Evolutionary conservation across 2,797 vertebrate species (phyloP).

Genomic region (Sparus aurata): DNA sequence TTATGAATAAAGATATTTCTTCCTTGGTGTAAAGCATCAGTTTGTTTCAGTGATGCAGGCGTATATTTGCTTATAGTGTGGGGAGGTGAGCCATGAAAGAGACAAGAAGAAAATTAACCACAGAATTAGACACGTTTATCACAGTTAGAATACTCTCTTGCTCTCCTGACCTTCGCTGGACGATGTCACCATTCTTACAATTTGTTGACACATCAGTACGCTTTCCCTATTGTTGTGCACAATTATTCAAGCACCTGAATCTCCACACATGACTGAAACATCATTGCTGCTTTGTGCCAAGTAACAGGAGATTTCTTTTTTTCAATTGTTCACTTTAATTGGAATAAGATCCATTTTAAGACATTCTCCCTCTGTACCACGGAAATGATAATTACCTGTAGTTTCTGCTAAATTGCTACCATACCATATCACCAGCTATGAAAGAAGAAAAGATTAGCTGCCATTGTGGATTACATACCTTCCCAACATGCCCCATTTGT

Average conservation of each 20-base stretch:
- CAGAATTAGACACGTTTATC: no score
- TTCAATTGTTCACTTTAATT: constrained; percentile 4
- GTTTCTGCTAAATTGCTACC: constrained; percentile 4
- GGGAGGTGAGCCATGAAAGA: no score
- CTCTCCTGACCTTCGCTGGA: not conserved
- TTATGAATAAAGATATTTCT: no score
- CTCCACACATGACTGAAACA: not conserved
- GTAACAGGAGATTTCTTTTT: not conserved
- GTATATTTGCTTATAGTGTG: no score
- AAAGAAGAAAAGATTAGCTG: constrained; percentile 7
- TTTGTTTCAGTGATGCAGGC: no score
- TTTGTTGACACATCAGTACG: not conserved
- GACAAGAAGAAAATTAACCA: no score
- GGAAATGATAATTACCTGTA: not conserved
- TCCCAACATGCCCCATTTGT: not conserved
- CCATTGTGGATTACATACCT: constrained; percentile 8
- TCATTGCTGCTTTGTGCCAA: not conserved
- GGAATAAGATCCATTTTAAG: not conserved
- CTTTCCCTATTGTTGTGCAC: constrained; percentile 5
- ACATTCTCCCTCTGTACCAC: not conserved
- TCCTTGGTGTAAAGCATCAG: no score
- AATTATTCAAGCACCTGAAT: not conserved
- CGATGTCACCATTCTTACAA: not conserved
- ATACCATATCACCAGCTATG: not conserved
- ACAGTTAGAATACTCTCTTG: no score